Conservation (phyloP, 2,797 vertebrate genomes). For the Lemur catta region DNA sequence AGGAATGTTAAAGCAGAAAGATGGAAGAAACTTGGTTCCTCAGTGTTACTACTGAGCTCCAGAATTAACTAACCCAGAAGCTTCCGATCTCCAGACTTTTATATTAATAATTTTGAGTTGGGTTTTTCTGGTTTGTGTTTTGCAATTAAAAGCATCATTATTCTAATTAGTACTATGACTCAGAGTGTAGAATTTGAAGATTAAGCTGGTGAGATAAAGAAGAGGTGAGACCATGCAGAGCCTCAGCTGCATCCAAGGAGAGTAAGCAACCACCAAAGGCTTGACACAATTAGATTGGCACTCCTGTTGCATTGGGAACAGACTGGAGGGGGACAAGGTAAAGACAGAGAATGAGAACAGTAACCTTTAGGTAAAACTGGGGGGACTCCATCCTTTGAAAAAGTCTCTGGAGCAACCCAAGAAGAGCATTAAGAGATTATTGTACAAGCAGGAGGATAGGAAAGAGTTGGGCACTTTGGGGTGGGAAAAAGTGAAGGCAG, state of each 20-base stretch:
- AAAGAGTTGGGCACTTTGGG: neutral
- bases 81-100: neutral
- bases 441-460: neutral
- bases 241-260: neutral
- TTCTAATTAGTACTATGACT: neutral
- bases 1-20: neutral
- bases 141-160: neutral
- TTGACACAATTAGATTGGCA: neutral
- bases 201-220: neutral
- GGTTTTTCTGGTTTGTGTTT: neutral
- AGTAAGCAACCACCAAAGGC: neutral
- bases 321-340: neutral
- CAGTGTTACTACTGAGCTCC: neutral
- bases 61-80: neutral
- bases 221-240: neutral
- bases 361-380: neutral
- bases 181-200: neutral
- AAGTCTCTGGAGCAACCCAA: neutral
- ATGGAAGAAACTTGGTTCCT: neutral
- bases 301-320: neutral
- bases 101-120: neutral
- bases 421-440: neutral
- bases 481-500: neutral
- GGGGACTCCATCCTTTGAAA: neutral
- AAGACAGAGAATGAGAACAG: neutral